Percentiles rank a stretch among this genome's conserved stretches.
These are phyloP conservation scores for Chromoteleia sp. DNA, from an alignment of 2,888 invertebrate species.

Conservation along the genomic window DNA sequence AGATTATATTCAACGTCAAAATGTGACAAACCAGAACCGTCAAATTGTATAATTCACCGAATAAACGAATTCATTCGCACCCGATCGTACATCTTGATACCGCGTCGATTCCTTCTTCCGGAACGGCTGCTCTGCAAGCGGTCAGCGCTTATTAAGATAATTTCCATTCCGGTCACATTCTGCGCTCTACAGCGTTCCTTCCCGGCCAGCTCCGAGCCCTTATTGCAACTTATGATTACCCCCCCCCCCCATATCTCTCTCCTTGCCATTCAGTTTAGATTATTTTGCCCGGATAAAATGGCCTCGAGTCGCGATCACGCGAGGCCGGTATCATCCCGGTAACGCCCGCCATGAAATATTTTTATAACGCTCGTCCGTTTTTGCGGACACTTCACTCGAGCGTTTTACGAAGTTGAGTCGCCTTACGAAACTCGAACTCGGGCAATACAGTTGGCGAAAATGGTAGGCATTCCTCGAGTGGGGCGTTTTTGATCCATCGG, in stretches of 20 bases:
- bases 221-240: no score
- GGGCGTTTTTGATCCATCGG: conserved; percentile 62
- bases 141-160: conserved; percentile 27
- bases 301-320: conserved; percentile 37
- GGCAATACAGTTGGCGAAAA: conserved; percentile 41
- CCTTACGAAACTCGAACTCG: neutral
- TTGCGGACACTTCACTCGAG: no score
- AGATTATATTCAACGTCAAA: no score
- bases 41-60: no score
- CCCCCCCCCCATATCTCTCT: conserved; percentile 19
- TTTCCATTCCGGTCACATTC: conserved; percentile 31
- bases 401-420: no score
- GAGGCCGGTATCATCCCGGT: conserved; percentile 36
- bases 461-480: conserved; percentile 45
- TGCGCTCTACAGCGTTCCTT: conserved; percentile 23
- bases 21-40: no score
- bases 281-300: conserved; percentile 36
- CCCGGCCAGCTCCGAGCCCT: no score
- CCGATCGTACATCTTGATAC: neutral
- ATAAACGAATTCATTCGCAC: no score
- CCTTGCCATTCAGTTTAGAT: conserved; percentile 43
- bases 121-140: conserved; percentile 14
- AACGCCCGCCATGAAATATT: conserved; percentile 44
- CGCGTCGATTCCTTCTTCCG: conserved; percentile 18
- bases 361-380: conserved; percentile 29